Conservation (phyloP, 2,888 invertebrate species). For the Tholera decimalis region DNA sequence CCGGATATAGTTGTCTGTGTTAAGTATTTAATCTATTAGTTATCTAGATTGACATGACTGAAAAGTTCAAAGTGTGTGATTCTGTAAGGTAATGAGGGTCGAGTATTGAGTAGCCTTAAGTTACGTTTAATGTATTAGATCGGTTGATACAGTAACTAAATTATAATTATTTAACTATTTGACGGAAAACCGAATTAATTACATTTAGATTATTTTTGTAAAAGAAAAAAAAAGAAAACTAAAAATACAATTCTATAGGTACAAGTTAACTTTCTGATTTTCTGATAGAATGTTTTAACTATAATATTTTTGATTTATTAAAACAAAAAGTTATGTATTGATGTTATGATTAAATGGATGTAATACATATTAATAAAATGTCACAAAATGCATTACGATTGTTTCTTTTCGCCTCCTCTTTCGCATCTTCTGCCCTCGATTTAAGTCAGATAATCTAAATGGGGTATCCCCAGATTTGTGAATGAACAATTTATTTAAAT, state of each 20-base stretch:
- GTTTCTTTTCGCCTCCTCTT: neutral
- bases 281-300: conserved; percentile 49
- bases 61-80: conserved; percentile 83
- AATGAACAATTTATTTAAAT: no score
- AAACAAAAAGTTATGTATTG: conserved; percentile 63
- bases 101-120: conserved; percentile 72
- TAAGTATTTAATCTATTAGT: conserved; percentile 63
- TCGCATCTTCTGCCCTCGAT: neutral
- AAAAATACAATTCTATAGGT: conserved; percentile 62
- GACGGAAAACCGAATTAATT: conserved; percentile 41
- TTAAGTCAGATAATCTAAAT: neutral
- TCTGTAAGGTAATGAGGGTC: conserved; percentile 62
- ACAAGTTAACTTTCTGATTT: conserved; percentile 62
- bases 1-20: conserved; percentile 45
- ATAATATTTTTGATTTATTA: conserved; percentile 69
- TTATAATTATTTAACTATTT: conserved; percentile 44
- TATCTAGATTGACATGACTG: conserved; percentile 73
- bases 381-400: conserved; percentile 42
- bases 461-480: no score
- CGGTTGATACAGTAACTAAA: conserved; percentile 47
- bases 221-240: conserved; percentile 31
- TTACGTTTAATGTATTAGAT: conserved; percentile 62
- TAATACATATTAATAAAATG: conserved; percentile 67
- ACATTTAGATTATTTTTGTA: conserved; percentile 41
- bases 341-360: conserved; percentile 67